These are phyloP conservation scores for Dendrocincla tyrannina DNA, from an alignment of 2,797 vertebrate genomes.

Conservation along the genomic window DNA sequence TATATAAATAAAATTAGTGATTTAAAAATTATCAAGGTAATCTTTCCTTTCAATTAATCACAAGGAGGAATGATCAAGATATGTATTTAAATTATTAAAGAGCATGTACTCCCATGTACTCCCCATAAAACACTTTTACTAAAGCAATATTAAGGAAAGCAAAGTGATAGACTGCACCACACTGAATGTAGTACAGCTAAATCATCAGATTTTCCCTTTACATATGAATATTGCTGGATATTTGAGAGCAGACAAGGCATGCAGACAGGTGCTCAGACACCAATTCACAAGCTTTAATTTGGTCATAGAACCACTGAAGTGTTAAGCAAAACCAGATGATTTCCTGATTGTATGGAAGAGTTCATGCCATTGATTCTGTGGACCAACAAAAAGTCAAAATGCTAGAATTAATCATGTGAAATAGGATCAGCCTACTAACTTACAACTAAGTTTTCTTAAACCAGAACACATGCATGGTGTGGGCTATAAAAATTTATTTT, in stretches of 20 bases:
- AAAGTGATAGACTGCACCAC: neutral
- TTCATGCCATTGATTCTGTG: neutral
- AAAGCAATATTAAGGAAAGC: neutral
- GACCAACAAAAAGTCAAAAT: neutral
- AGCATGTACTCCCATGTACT: fast-evolving
- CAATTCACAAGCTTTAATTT: neutral
- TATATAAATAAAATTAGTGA: neutral
- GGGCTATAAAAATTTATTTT: neutral
- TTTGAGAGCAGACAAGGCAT: neutral
- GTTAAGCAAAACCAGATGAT: neutral
- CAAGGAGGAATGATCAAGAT: neutral
- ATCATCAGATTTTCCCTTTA: neutral
- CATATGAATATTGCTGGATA: neutral
- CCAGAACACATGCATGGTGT: neutral
- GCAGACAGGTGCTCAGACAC: neutral
- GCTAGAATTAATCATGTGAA: neutral
- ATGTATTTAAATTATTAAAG: neutral
- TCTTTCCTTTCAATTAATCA: neutral
- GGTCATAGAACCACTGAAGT: neutral
- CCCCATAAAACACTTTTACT: neutral
- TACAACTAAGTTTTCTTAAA: neutral
- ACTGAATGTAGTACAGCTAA: neutral
- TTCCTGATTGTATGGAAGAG: neutral
- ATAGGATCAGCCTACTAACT: neutral
- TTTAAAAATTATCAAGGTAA: neutral